These are phyloP conservation scores for Coremacera marginata DNA, from an alignment of 2,888 invertebrate genomes.

Conservation along the genomic window DNA sequence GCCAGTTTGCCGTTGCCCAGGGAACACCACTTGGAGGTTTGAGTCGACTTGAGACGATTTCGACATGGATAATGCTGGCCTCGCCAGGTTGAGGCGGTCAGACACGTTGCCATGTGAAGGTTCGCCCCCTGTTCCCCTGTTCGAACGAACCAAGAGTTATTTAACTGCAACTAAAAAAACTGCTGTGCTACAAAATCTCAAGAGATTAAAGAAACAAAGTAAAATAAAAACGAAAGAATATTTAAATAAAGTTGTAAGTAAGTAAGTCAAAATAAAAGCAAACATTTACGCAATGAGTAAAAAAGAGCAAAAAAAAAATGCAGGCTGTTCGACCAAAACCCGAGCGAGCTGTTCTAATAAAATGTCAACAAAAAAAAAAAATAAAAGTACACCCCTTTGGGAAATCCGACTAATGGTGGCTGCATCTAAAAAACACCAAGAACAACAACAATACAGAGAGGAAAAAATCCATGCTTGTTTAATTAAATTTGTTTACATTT, in stretches of 20 bases:
- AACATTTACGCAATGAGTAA: background rate
- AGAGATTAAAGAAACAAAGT: no score
- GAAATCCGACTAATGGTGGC: constrained; percentile 20
- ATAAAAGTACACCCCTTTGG: constrained; percentile 8
- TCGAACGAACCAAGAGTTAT: no score
- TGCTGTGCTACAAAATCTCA: no score
- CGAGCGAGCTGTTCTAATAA: background rate
- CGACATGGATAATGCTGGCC: no score
- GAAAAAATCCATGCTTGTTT: constrained; percentile 3
- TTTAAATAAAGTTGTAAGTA: background rate
- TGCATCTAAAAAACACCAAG: background rate
- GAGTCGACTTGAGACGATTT: no score
- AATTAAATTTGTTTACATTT: constrained; percentile 36
- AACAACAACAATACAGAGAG: background rate
- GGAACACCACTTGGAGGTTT: no score
- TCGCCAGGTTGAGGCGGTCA: no score
- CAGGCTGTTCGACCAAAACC: no score
- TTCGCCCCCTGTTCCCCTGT: no score
- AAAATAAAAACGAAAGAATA: background rate
- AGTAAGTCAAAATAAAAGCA: background rate
- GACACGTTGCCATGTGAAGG: no score
- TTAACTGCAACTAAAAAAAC: no score
- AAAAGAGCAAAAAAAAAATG: background rate
- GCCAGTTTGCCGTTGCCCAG: no score
- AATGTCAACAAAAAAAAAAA: constrained; percentile 9